Evolutionary conservation across 2,797 vertebrate genomes (phyloP).

Genomic region (Dendrocincla fuliginosa): DNA sequence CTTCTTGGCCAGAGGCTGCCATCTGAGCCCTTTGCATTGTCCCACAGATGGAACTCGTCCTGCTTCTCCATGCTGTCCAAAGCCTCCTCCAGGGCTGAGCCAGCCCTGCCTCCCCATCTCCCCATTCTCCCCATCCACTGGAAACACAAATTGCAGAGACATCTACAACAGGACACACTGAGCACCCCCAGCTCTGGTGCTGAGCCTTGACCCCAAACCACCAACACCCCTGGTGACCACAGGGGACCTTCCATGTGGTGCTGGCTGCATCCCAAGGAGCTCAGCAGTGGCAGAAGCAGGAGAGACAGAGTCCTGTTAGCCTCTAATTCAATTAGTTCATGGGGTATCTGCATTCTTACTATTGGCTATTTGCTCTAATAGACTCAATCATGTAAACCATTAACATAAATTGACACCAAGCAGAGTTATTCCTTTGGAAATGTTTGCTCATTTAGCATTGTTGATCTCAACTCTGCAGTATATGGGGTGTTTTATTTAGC

Average conservation of each 20-base stretch:
- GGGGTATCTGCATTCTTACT: slow-evolving; percentile 35
- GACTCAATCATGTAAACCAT: slow-evolving; percentile 30
- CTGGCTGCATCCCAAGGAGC: background rate
- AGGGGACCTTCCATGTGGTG: background rate
- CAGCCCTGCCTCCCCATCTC: background rate
- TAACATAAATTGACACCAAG: slow-evolving; percentile 51
- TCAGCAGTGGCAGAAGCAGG: background rate
- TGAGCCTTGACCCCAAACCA: background rate
- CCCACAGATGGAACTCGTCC: background rate
- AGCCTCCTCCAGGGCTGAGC: background rate
- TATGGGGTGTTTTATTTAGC: slow-evolving; percentile 46
- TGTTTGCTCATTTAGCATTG: slow-evolving; percentile 32
- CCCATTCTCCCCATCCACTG: background rate
- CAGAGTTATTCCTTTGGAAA: slow-evolving; percentile 28
- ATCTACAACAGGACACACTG: background rate
- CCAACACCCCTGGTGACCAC: background rate
- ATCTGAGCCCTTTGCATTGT: background rate
- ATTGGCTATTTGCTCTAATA: slow-evolving; percentile 50
- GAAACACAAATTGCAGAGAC: background rate
- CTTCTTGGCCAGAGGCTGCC: background rate
- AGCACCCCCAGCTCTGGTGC: background rate
- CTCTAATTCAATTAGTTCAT: background rate
- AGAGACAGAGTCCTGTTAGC: background rate
- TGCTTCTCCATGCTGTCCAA: background rate
- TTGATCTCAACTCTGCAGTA: background rate